Evolutionary conservation across 2,888 invertebrate species (phyloP), one percentile per base, ranked within the genome.

Genomic region (Spodoptera littoralis): DNA sequence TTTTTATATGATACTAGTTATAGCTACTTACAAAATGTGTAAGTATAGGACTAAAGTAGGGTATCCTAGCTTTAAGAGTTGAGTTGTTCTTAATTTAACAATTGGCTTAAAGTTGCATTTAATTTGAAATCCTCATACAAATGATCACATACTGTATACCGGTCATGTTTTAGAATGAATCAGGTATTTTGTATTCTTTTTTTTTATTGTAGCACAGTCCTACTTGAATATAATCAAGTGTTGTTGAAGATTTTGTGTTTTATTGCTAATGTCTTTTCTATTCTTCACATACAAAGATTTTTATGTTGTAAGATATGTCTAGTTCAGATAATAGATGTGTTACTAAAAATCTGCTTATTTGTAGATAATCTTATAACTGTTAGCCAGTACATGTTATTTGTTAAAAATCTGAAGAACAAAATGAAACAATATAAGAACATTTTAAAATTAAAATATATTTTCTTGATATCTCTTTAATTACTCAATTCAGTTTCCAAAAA

Each of bases 151-250:
- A 47, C 22, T 24, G 50, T 62, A 45, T 49, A 52, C 54, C 61
- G 62, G 59, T 70, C 65, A 65, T 62, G 54, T 65, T 59, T 60
- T 61, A 60, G 53, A 60, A 74, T 48, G 63, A 75, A 73, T 72
- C 68, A 59, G 51, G 59, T 62, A 63, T 69, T 61, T 72, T 68
- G 45, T 82, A 80, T 80, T 81, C 78, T 74, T 78, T 36, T 83
- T 88, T 84, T 82, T 76, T 27, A 27, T 27, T 79, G 77, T 84
- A 81, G 79, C 73, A 73, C 72, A 66, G 71, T 81, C 79, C 74
- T 82, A 79, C 81, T 82, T 84, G 80, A 86, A 89, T 89, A 91
- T 87, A 89, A 89, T 87, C 86, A 84, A 81, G 87, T 88, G 90
- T 90, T 91, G 90, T 89, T 88, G 77, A 85, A 36, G 53, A 70